Percentiles rank a stretch among this genome's conserved stretches.
These are phyloP conservation scores for Dasyornis broadbenti DNA, from an alignment of 2,113 vertebrate species.

Conservation along the genomic window DNA sequence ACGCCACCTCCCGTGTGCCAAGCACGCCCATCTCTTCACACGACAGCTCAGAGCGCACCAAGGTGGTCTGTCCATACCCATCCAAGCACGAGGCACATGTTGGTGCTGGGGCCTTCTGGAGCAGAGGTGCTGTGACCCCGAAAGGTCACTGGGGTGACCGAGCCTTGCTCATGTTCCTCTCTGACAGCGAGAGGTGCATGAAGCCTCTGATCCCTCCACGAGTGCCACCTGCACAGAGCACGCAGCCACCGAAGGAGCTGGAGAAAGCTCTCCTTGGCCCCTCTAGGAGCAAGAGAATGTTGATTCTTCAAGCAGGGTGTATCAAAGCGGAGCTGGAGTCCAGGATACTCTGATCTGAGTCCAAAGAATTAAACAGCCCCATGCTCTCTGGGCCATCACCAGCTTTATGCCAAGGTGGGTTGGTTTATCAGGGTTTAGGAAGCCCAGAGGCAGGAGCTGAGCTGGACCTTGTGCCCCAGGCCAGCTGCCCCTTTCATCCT, in stretches of 20 bases:
- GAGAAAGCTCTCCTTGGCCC: neutral
- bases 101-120: neutral
- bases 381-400: neutral
- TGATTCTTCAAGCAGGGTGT: neutral
- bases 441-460: neutral
- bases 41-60: neutral
- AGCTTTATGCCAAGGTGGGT: neutral
- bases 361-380: neutral
- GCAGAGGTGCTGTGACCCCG: neutral
- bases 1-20: neutral
- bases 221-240: neutral
- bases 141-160: neutral
- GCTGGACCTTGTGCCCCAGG: neutral
- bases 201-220: neutral
- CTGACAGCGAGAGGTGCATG: accelerated
- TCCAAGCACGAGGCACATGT: neutral
- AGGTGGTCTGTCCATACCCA: neutral
- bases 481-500: neutral
- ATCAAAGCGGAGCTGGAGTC: neutral
- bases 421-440: neutral
- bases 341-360: neutral
- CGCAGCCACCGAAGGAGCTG: neutral
- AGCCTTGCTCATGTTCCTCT: neutral
- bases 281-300: neutral
- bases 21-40: neutral